phyloP scores from a whole-genome alignment of 2,113 vertebrate genomes.

The Gymnocephalus cernua region DNA sequence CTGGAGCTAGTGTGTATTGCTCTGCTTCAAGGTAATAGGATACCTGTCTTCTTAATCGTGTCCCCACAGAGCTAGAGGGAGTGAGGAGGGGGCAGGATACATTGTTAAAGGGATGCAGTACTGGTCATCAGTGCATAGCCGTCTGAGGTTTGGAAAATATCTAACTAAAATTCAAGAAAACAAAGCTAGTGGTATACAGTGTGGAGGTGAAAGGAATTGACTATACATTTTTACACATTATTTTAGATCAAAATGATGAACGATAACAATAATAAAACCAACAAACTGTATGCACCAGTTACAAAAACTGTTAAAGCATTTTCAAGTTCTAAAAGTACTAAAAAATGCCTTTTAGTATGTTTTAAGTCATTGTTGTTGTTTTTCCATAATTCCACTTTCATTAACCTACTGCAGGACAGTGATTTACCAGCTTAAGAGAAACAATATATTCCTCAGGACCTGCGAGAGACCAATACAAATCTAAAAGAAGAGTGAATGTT shows the following conservation, averaged over 20 bases:
- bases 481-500: no score
- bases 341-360: no score
- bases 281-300: no score
- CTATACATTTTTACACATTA: neutral
- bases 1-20: slow-evolving; percentile 56
- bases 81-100: neutral
- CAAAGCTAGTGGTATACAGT: neutral
- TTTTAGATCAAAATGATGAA: neutral
- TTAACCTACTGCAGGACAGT: neutral
- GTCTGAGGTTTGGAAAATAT: slow-evolving; percentile 8
- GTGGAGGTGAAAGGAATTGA: neutral
- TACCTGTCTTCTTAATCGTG: slow-evolving; percentile 78
- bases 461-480: no score
- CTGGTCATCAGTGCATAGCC: slow-evolving; percentile 8
- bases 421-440: no score
- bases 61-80: slow-evolving; percentile 39
- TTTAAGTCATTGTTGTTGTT: no score
- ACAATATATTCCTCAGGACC: no score
- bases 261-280: neutral
- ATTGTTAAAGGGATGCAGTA: slow-evolving; percentile 35
- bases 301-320: neutral
- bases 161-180: neutral
- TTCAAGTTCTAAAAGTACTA: neutral
- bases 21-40: slow-evolving; percentile 74
- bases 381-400: no score